phyloP scores from a whole-genome alignment of 2,888 invertebrate genomes.

The Orthosia cruda region DNA sequence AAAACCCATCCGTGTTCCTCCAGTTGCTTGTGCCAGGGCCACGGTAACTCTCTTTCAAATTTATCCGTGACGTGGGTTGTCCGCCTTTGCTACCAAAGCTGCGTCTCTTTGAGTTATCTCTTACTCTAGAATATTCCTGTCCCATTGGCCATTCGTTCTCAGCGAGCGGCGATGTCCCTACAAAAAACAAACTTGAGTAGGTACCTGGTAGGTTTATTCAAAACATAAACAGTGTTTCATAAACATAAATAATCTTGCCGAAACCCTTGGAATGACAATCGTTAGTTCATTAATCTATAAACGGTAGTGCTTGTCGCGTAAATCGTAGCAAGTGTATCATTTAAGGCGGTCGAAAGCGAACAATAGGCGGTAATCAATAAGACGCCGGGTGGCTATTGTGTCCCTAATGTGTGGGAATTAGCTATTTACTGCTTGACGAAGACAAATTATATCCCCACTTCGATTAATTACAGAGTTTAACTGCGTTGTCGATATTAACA shows the following conservation, averaged over 20 bases:
- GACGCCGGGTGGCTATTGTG: constrained; percentile 87
- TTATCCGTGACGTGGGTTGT: too few species aligned
- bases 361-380: constrained; percentile 91
- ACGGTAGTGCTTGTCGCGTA: constrained; percentile 79
- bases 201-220: not conserved
- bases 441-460: constrained; percentile 89
- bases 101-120: too few species aligned
- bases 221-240: constrained; percentile 37
- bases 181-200: not conserved
- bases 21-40: too few species aligned
- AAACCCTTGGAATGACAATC: constrained; percentile 72
- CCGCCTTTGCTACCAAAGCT: too few species aligned
- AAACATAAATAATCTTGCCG: constrained; percentile 54
- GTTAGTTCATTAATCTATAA: constrained; percentile 83
- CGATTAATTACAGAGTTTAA: constrained; percentile 90
- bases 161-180: too few species aligned
- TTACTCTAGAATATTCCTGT: too few species aligned
- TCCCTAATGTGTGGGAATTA: constrained; percentile 91
- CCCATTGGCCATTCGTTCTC: too few species aligned
- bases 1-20: too few species aligned
- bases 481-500: constrained; percentile 85
- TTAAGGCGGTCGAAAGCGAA: constrained; percentile 86
- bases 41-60: too few species aligned
- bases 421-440: constrained; percentile 91
- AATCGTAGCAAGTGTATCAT: constrained; percentile 88